These are phyloP conservation scores for Triplophysa bombifrons DNA, from an alignment of 2,797 vertebrate species.

Conservation along the genomic window DNA sequence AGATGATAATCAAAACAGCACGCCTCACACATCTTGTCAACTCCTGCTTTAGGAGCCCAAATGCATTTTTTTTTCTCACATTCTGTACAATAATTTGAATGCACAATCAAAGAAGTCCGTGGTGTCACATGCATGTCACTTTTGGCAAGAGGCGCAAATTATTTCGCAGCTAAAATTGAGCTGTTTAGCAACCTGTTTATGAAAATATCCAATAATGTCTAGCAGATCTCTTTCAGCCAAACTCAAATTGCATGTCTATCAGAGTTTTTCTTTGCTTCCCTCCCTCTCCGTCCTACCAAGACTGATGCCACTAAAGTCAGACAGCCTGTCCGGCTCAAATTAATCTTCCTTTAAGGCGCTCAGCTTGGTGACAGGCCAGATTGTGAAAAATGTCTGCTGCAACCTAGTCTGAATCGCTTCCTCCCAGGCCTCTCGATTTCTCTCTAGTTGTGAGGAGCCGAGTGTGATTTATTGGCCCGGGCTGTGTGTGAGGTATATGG, in stretches of 20 bases:
- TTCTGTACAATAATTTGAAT: neutral
- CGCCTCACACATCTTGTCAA: slow-evolving; percentile 2
- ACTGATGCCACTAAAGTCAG: slow-evolving; percentile 69
- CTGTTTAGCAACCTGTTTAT: slow-evolving; percentile 37
- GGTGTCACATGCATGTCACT: neutral
- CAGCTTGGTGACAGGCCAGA: slow-evolving; percentile 69
- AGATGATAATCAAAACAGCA: slow-evolving; percentile 8
- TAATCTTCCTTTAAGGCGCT: slow-evolving; percentile 74
- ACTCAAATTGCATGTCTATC: slow-evolving; percentile 47
- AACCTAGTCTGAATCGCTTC: slow-evolving; percentile 50
- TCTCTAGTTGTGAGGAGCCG: slow-evolving; percentile 60
- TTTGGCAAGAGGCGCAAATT: neutral
- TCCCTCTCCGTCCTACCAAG: slow-evolving; percentile 57
- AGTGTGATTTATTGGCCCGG: slow-evolving; percentile 71
- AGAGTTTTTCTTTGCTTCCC: slow-evolving; percentile 46
- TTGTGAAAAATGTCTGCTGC: slow-evolving; percentile 77
- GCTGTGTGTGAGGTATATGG: slow-evolving; percentile 61
- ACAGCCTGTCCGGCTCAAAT: slow-evolving; percentile 67
- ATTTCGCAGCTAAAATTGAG: neutral
- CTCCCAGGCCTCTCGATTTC: slow-evolving; percentile 53
- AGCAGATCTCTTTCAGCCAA: neutral
- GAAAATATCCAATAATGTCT: slow-evolving; percentile 25
- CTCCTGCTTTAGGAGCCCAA: neutral
- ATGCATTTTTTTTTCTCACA: neutral
- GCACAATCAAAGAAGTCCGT: neutral